Evolutionary conservation across 2,113 vertebrate genomes (phyloP).

Genomic region (Brachirus orientalis): DNA sequence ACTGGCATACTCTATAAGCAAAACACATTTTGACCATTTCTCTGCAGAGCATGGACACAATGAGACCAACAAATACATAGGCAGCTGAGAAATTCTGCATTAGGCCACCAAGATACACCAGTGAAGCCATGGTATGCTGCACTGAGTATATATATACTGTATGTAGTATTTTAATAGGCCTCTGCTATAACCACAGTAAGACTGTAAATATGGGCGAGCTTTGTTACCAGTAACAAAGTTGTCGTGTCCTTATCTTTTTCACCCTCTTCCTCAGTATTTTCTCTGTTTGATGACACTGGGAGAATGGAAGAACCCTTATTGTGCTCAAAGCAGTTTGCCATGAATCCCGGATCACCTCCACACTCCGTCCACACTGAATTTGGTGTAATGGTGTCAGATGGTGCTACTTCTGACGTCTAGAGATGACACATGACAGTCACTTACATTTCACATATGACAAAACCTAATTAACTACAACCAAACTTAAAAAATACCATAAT

Average conservation of each 20-base stretch:
- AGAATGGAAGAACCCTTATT: conserved; percentile 35
- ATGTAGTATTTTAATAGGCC: conserved; percentile 9
- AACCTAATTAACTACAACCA: neutral
- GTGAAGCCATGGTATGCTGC: too few species aligned
- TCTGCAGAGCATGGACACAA: neutral
- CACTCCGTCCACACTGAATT: conserved; percentile 77
- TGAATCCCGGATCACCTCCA: conserved; percentile 57
- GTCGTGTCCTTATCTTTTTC: conserved; percentile 33
- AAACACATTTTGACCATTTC: conserved; percentile 37
- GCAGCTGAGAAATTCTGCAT: neutral
- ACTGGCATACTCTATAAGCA: conserved; percentile 70
- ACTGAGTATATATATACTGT: too few species aligned
- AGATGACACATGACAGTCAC: conserved; percentile 30
- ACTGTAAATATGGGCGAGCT: neutral
- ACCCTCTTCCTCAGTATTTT: conserved; percentile 3
- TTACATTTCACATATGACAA: neutral
- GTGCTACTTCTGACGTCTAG: conserved; percentile 32
- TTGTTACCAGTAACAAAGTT: conserved; percentile 59
- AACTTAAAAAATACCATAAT: conserved; percentile 34
- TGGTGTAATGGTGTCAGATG: conserved; percentile 29
- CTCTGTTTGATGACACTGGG: conserved; percentile 16
- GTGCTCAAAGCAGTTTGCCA: conserved; percentile 59
- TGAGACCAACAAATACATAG: neutral
- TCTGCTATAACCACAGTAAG: conserved; percentile 14
- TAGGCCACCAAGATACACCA: neutral